Evolutionary conservation across 2,797 vertebrate genomes (phyloP).

Genomic region (Dendrocincla tyrannina): DNA sequence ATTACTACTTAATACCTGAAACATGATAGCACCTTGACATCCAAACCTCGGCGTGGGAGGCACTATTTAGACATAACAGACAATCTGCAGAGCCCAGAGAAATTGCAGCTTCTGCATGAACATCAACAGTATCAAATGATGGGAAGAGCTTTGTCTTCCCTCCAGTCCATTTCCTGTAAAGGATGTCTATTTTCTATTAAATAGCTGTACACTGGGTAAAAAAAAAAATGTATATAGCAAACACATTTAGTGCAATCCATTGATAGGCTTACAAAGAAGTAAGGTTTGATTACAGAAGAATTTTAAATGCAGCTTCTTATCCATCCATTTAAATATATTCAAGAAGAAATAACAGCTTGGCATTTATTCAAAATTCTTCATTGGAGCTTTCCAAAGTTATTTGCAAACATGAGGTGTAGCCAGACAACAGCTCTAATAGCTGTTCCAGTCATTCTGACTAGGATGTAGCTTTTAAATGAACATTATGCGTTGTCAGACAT

Average conservation of each 20-base stretch:
- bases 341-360: constrained; percentile 21
- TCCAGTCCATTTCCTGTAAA: constrained; percentile 40
- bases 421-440: constrained; percentile 31
- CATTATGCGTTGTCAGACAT: constrained; percentile 8
- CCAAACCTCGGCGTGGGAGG: constrained; percentile 10
- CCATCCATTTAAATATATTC: neutral
- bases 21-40: neutral
- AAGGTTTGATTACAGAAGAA: neutral
- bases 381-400: constrained; percentile 17
- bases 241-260: constrained; percentile 10
- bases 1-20: constrained; percentile 20
- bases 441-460: constrained; percentile 18
- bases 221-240: neutral
- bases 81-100: neutral
- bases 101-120: neutral
- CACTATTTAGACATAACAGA: constrained; percentile 28
- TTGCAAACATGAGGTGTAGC: constrained; percentile 45
- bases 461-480: neutral
- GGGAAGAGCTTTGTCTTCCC: neutral
- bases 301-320: constrained; percentile 6
- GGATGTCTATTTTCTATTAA: constrained; percentile 10
- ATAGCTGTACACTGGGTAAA: neutral
- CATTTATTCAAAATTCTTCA: constrained; percentile 12
- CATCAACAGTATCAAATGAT: constrained; percentile 28
- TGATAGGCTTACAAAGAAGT: neutral